phyloP scores from a whole-genome alignment of 1,140 invertebrate species.

The Notospermus geniculatus region DNA sequence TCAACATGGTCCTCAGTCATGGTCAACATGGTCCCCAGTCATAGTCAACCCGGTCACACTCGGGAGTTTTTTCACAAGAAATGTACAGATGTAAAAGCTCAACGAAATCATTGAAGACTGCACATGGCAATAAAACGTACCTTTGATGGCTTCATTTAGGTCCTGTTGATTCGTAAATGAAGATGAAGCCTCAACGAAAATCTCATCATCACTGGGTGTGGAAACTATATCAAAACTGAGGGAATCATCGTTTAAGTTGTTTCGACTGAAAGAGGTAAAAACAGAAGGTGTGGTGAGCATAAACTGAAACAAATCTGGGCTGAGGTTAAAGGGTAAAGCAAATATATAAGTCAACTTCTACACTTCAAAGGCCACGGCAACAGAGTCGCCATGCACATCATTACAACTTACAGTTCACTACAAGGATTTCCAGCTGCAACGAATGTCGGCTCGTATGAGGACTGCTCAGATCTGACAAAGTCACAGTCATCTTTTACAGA shows the following conservation, averaged over 20 bases:
- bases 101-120: background rate
- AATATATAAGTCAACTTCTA: background rate
- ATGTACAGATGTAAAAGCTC: background rate
- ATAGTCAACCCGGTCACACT: background rate
- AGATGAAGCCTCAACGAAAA: slow-evolving; percentile 1
- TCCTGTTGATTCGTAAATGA: background rate
- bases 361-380: background rate
- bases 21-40: background rate
- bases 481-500: slow-evolving; percentile 27
- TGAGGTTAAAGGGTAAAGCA: no score
- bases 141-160: background rate
- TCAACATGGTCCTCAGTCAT: background rate
- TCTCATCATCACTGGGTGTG: background rate
- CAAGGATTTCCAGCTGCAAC: background rate
- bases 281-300: no score
- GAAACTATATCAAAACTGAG: background rate
- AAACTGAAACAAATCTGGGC: no score
- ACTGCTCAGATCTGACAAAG: background rate
- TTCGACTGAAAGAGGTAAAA: background rate
- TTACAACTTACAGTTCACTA: background rate
- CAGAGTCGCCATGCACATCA: background rate
- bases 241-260: background rate
- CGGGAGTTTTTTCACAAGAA: background rate
- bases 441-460: background rate
- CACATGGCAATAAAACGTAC: background rate